These are phyloP conservation scores for Chiloscyllium punctatum DNA, from an alignment of 2,797 vertebrate genomes.

Conservation along the genomic window DNA sequence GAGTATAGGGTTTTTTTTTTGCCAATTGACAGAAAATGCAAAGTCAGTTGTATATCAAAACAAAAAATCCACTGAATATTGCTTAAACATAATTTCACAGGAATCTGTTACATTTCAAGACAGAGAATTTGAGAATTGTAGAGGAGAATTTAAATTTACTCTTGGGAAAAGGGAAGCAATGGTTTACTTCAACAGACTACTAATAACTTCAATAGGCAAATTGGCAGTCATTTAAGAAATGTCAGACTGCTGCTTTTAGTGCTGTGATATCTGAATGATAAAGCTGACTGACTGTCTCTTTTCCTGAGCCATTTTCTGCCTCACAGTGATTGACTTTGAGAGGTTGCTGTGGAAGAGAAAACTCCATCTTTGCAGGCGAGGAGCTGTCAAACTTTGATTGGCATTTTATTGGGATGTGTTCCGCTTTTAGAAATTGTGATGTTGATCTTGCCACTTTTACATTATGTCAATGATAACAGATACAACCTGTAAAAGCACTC, in stretches of 20 bases:
- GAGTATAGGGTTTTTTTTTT: not conserved
- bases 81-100: not conserved
- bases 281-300: not conserved
- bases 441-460: not conserved
- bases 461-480: not conserved
- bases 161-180: not conserved
- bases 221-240: not conserved
- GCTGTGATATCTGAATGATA: not conserved
- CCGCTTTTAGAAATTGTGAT: not conserved
- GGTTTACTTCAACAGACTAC: not conserved
- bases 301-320: not conserved
- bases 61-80: not conserved
- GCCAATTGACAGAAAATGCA: no score
- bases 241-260: not conserved
- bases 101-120: not conserved
- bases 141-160: not conserved
- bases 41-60: not conserved
- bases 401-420: not conserved
- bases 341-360: not conserved
- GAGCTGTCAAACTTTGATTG: not conserved
- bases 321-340: constrained; percentile 7
- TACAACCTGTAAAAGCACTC: not conserved
- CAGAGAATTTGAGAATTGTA: not conserved
- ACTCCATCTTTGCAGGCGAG: not conserved
- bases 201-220: not conserved